Conservation (phyloP, 2,797 vertebrate genomes). For the Coranthus polyacanthus region DNA sequence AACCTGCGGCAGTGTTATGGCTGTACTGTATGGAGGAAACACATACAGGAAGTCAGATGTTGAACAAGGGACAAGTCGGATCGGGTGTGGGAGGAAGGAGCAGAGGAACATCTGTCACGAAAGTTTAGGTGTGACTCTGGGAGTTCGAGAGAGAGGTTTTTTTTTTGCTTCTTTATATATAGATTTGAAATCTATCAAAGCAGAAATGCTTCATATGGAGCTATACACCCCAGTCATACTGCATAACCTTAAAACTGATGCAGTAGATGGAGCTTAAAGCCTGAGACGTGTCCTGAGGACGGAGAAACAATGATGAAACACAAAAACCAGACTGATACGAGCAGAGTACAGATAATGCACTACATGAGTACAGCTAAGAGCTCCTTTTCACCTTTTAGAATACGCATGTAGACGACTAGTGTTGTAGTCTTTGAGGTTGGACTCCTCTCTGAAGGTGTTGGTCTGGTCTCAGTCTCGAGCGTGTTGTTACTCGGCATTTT, state of each 20-base stretch:
- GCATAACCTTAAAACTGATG: slow-evolving; percentile 44
- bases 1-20: slow-evolving; percentile 35
- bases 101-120: slow-evolving; percentile 50
- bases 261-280: slow-evolving; percentile 40
- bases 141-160: slow-evolving; percentile 39
- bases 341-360: slow-evolving; percentile 62
- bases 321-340: slow-evolving; percentile 45
- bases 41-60: slow-evolving; percentile 38
- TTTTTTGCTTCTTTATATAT: slow-evolving; percentile 25
- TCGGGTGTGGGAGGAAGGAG: slow-evolving; percentile 33
- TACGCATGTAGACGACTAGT: neutral
- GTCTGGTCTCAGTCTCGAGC: too few relatives aligned
- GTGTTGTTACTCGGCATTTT: too few relatives aligned
- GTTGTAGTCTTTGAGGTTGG: too few relatives aligned
- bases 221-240: slow-evolving; percentile 37
- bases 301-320: slow-evolving; percentile 67
- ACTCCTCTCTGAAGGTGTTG: too few relatives aligned
- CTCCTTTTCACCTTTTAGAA: neutral
- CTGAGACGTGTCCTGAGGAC: slow-evolving; percentile 46
- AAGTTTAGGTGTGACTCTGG: slow-evolving; percentile 49
- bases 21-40: slow-evolving; percentile 42
- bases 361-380: slow-evolving; percentile 1
- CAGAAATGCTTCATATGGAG: slow-evolving; percentile 20
- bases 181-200: slow-evolving; percentile 38
- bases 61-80: slow-evolving; percentile 37